Evolutionary conservation across 2,797 vertebrate species (phyloP).

Genomic region (Schizopygopsis pylzovi): DNA sequence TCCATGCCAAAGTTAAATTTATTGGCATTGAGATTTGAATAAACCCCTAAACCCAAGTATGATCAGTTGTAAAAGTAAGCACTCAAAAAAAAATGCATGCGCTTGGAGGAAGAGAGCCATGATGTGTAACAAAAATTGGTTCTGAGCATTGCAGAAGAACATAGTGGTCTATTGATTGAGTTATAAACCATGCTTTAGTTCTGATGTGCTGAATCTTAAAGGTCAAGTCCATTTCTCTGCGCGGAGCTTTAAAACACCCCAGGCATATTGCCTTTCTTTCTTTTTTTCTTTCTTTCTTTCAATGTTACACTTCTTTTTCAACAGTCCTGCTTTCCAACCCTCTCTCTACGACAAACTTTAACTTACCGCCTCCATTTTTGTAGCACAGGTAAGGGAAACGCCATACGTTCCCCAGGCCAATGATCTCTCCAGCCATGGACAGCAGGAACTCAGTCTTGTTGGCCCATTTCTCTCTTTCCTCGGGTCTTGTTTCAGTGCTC

Average conservation of each 20-base stretch:
- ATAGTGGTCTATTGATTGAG: conserved; percentile 41
- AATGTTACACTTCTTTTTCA: background rate
- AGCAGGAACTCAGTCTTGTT: conserved; percentile 90
- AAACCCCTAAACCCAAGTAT: background rate
- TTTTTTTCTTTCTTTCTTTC: background rate
- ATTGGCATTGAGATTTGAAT: background rate
- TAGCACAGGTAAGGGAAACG: conserved; percentile 92
- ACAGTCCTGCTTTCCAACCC: background rate
- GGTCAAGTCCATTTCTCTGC: conserved; percentile 26
- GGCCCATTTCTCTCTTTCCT: conserved; percentile 86
- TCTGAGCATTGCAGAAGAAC: conserved; percentile 31
- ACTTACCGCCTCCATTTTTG: conserved; percentile 88
- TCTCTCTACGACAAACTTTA: background rate
- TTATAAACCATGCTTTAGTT: conserved; percentile 28
- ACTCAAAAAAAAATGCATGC: background rate
- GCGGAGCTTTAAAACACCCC: background rate
- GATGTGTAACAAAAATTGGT: conserved; percentile 10
- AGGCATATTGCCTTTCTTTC: background rate
- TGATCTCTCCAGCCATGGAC: conserved; percentile 90
- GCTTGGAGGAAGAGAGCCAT: background rate
- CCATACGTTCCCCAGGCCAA: conserved; percentile 90
- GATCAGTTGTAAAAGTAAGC: background rate
- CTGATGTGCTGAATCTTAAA: conserved; percentile 21
- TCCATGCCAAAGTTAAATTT: background rate
- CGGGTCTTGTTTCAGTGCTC: conserved; percentile 43